Base-by-base conservation (phyloP, 2,888 invertebrate genomes). In the Fragum sueziense region DNA sequence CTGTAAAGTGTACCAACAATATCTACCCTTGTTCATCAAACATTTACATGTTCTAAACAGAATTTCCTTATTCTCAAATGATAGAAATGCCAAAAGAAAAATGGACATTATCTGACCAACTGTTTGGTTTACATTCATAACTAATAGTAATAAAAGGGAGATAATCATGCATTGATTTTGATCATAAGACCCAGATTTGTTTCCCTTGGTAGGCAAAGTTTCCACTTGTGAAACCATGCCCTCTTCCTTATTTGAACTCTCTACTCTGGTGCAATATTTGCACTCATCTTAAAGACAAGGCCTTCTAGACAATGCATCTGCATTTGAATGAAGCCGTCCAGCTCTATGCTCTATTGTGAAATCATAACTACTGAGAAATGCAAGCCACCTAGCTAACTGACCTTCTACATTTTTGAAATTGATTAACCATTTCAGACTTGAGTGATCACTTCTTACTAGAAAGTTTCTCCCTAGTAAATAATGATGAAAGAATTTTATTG, bases 381-480 rank as follows among this genome's bases (percentile, higher is more conserved):
- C 57, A 47, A 79, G 47, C 80, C 76, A 76, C 27, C 79, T 47
- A n/a, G 76, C 76, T 67, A 76, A 57, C 22, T 75, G 77, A 62
- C 76, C 81, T 31, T 84, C 82, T 9, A 70, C 29, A n/a, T 76
- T 76, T 52, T 79, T 82, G 47, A 82, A 82, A 70, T 79, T 75
- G 14, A 75, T 27, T 2, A 79, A 41, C 74, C 79, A 79, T 51
- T 47, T 67, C 22, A 82, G 65, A 51, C 57, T 57, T 20, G 67
- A 62, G 47, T 82, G 82, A 54, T 82, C 76, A 61, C 34, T 76
- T 31, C 82, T 70, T 7, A 79, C 27, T 0, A 68, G 52, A 17
- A 82, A 34, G 25, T 59, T 69, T 52, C 70, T 62, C 17, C 76
- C 80, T 37, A 65, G 70, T 1, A 76, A 1, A 70, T 76, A 73